Percentiles rank a stretch among this genome's conserved stretches.
These are phyloP conservation scores for Acipenser oxyrinchus DNA, from an alignment of 2,797 vertebrate genomes.

Conservation along the genomic window DNA sequence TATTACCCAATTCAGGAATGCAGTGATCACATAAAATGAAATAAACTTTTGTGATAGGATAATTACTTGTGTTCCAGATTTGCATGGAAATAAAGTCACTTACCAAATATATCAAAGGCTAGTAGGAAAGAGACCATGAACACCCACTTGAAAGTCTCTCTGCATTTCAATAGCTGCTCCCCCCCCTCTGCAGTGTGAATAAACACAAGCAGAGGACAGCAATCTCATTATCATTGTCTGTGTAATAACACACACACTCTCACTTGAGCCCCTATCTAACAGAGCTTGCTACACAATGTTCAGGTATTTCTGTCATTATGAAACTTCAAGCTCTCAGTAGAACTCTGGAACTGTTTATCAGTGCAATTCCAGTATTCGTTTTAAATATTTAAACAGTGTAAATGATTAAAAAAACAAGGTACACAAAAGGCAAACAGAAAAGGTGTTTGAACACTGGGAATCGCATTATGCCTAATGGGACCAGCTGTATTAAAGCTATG, in stretches of 20 bases:
- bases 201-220: conserved; percentile 19
- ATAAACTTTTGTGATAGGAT: neutral
- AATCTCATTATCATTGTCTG: conserved; percentile 8
- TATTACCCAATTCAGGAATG: neutral
- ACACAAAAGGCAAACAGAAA: no score
- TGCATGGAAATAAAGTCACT: neutral
- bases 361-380: no score
- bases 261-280: no score
- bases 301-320: no score
- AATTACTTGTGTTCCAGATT: neutral
- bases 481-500: no score
- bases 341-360: no score
- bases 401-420: no score
- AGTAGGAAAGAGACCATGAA: neutral
- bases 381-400: no score
- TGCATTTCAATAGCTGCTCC: conserved; percentile 20
- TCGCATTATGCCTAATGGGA: no score
- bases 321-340: no score
- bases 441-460: no score
- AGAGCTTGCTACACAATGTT: no score
- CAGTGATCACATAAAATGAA: neutral
- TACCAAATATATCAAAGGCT: neutral
- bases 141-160: conserved; percentile 8
- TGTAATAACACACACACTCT: neutral
- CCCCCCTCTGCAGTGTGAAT: conserved; percentile 4